Evolutionary conservation across 2,113 vertebrate species (phyloP).

Genomic region (Colistium nudipinnis): DNA sequence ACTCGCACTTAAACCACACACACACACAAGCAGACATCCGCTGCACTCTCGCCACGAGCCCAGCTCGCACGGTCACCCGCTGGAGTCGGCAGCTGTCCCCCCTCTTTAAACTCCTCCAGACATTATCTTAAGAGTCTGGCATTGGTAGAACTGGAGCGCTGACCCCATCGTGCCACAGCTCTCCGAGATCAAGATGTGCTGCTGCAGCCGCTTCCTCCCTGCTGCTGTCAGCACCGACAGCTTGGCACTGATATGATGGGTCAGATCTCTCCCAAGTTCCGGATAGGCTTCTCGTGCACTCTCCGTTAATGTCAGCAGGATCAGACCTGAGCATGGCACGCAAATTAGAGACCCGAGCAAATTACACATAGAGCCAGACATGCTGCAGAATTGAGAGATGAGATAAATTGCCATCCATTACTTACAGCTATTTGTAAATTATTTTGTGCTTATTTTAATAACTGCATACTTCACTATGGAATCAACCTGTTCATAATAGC

Average conservation of each 20-base stretch:
- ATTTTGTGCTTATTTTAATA: not conserved
- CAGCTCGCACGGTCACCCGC: constrained; percentile 45
- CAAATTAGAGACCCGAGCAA: constrained; percentile 15
- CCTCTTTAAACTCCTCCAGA: constrained; percentile 34
- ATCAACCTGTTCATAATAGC: not conserved
- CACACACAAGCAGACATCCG: constrained; percentile 32
- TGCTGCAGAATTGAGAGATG: not conserved
- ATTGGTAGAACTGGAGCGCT: constrained; percentile 18
- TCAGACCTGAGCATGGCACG: constrained; percentile 22
- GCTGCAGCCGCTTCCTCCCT: constrained; percentile 58
- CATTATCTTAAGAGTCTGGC: constrained; percentile 38
- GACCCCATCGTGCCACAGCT: constrained; percentile 32
- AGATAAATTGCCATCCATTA: not conserved
- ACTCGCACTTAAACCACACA: constrained; percentile 6
- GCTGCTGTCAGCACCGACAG: constrained; percentile 65
- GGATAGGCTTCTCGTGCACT: constrained; percentile 20
- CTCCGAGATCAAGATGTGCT: constrained; percentile 59
- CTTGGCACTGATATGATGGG: constrained; percentile 58
- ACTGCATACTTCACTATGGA: not conserved
- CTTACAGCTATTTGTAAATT: not conserved
- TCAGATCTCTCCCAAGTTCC: constrained; percentile 43
- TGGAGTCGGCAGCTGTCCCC: constrained; percentile 51
- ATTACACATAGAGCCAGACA: constrained; percentile 14
- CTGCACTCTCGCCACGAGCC: constrained; percentile 3
- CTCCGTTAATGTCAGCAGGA: constrained; percentile 49